These are phyloP conservation scores for Hydractinia symbiolongicarpus DNA, from an alignment of 30 jellyfish, hydroid and myxozoan genomes.

Conservation along the genomic window DNA sequence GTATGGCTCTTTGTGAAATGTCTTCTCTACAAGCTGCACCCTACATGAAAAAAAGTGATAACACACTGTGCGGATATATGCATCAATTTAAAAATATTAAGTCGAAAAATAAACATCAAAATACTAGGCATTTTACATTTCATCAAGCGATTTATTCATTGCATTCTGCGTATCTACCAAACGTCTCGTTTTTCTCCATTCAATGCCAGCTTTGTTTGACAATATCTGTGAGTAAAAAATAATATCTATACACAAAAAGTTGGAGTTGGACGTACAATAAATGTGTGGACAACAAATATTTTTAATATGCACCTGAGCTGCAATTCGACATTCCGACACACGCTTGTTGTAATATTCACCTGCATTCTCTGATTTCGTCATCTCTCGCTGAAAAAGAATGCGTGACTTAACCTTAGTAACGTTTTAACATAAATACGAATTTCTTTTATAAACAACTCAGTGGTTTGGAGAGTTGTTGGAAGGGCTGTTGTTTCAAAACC, in stretches of 20 bases:
- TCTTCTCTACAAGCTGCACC: conserved; percentile 56
- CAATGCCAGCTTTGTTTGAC: conserved; percentile 40
- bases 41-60: conserved; percentile 20
- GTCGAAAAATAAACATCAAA: too few species aligned
- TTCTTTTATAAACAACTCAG: too few species aligned
- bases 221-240: conserved; percentile 36
- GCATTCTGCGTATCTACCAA: conserved; percentile 78
- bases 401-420: background rate
- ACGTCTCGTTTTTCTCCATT: conserved; percentile 58
- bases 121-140: conserved; percentile 34
- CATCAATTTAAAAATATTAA: too few species aligned
- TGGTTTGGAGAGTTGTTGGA: too few species aligned
- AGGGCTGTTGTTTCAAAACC: too few species aligned
- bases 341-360: conserved; percentile 87
- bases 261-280: background rate
- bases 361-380: conserved; percentile 92
- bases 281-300: background rate
- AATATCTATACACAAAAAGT: background rate
- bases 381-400: conserved; percentile 55
- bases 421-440: background rate
- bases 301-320: conserved; percentile 67
- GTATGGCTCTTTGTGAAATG: conserved; percentile 64
- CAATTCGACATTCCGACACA: conserved; percentile 92
- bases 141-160: conserved; percentile 53
- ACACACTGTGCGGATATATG: background rate